Conservation (phyloP, 2,113 vertebrate species). For the Salvelinus fontinalis region DNA sequence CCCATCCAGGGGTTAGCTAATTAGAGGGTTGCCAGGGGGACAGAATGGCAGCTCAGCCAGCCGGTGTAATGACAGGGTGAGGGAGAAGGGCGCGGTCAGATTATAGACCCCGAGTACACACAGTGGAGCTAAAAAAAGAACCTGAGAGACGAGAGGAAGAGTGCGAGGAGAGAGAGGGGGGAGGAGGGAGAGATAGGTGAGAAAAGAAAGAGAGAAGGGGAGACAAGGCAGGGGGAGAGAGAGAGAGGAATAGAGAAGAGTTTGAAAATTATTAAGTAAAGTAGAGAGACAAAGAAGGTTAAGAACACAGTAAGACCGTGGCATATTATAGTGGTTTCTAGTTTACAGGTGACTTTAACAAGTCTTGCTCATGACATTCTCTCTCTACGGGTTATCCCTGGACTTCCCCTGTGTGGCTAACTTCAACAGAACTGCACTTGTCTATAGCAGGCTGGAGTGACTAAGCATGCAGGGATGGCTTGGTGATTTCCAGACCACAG, state of each 20-base stretch:
- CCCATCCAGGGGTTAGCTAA: constrained; percentile 64
- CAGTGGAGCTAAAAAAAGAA: constrained; percentile 59
- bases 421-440: not conserved
- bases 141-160: constrained; percentile 32
- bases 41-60: constrained; percentile 70
- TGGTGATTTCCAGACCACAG: constrained; percentile 13
- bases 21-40: constrained; percentile 78
- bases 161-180: not conserved
- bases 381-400: not conserved
- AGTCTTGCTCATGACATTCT: not conserved
- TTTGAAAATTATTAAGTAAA: too few species aligned
- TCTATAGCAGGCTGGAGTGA: constrained; percentile 25
- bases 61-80: constrained; percentile 77
- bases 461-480: constrained; percentile 27
- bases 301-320: not conserved
- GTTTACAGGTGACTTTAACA: not conserved
- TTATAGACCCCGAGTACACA: constrained; percentile 67
- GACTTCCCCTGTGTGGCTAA: not conserved
- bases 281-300: not conserved
- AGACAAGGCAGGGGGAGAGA: not conserved
- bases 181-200: not conserved
- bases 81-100: constrained; percentile 75
- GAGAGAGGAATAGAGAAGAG: not conserved
- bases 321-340: not conserved
- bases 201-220: not conserved